A percentile compares a stretch with the other conserved stretches of the same genome.
These are phyloP conservation scores for Decapterus maruadsi DNA, from an alignment of 2,797 vertebrate genomes.

Conservation along the genomic window DNA sequence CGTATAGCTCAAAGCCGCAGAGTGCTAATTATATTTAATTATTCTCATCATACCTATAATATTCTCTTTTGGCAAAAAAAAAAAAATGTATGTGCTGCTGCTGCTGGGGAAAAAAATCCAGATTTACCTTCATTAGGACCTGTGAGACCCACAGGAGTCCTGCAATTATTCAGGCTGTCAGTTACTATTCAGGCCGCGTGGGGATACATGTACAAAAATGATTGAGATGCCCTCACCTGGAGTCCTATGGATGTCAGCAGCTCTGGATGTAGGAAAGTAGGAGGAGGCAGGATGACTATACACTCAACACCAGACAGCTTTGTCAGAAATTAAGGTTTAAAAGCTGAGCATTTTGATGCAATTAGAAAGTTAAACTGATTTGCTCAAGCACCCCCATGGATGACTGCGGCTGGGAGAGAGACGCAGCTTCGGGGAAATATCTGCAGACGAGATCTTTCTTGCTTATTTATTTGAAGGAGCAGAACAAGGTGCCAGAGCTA, in stretches of 20 bases:
- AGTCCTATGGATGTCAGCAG: conserved; percentile 9
- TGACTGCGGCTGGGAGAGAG: conserved; percentile 29
- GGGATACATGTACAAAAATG: conserved; percentile 56
- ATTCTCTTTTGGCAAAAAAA: conserved; percentile 31
- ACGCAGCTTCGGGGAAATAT: conserved; percentile 20
- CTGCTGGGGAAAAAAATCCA: background rate
- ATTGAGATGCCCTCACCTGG: conserved; percentile 58
- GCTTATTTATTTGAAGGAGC: conserved; percentile 26
- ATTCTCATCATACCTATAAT: conserved; percentile 37
- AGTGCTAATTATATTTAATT: conserved; percentile 27
- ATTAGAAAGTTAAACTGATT: conserved; percentile 57
- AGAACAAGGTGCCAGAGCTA: conserved; percentile 14
- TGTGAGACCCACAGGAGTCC: conserved; percentile 46
- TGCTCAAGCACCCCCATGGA: conserved; percentile 29
- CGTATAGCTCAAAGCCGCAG: conserved; percentile 6
- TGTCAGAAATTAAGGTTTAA: conserved; percentile 33
- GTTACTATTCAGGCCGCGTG: conserved; percentile 43
- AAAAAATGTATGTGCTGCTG: conserved; percentile 38
- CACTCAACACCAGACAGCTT: background rate
- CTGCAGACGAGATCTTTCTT: conserved; percentile 17
- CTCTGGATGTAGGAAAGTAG: conserved; percentile 11
- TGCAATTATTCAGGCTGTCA: conserved; percentile 69
- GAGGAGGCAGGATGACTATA: background rate
- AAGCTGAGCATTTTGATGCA: conserved; percentile 52
- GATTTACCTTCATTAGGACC: conserved; percentile 24